phyloP scores from a whole-genome alignment of 2,888 invertebrate species.

The Morpho deidamia region DNA sequence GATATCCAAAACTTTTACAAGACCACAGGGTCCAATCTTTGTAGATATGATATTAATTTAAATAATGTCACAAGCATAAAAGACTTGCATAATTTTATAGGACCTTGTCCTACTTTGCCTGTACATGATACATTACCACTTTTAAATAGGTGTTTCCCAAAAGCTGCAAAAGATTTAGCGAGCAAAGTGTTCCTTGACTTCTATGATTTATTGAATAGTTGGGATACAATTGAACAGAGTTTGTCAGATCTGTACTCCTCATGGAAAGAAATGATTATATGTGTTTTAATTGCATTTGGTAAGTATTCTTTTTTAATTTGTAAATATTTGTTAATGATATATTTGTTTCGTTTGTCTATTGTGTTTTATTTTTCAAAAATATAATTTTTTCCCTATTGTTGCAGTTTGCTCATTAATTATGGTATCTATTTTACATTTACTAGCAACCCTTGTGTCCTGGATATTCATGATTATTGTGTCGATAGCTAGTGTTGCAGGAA shows the following conservation, averaged over 20 bases:
- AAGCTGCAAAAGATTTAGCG: constrained; percentile 81
- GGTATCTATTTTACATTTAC: constrained; percentile 89
- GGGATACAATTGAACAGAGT: constrained; percentile 93
- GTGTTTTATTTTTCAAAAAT: too few relatives aligned
- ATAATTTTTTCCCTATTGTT: constrained; percentile 34
- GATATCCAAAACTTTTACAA: constrained; percentile 86
- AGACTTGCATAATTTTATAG: constrained; percentile 71
- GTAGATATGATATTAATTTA: constrained; percentile 84
- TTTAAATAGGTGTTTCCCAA: constrained; percentile 92
- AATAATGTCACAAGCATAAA: constrained; percentile 64
- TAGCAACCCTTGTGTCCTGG: constrained; percentile 92
- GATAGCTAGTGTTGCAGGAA: constrained; percentile 86
- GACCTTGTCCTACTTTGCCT: constrained; percentile 89
- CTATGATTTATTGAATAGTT: constrained; percentile 89
- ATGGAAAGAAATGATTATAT: constrained; percentile 90
- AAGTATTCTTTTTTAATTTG: constrained; percentile 47
- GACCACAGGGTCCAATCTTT: constrained; percentile 86
- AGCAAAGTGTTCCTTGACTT: constrained; percentile 82
- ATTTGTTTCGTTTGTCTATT: too few relatives aligned
- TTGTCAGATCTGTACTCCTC: constrained; percentile 92
- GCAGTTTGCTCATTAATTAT: constrained; percentile 89
- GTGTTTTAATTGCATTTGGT: constrained; percentile 90
- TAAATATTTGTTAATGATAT: too few relatives aligned
- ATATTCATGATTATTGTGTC: constrained; percentile 90
- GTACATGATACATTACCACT: constrained; percentile 88